These are phyloP conservation scores for Natator depressus DNA, from an alignment of 2,113 vertebrate species.

Conservation along the genomic window DNA sequence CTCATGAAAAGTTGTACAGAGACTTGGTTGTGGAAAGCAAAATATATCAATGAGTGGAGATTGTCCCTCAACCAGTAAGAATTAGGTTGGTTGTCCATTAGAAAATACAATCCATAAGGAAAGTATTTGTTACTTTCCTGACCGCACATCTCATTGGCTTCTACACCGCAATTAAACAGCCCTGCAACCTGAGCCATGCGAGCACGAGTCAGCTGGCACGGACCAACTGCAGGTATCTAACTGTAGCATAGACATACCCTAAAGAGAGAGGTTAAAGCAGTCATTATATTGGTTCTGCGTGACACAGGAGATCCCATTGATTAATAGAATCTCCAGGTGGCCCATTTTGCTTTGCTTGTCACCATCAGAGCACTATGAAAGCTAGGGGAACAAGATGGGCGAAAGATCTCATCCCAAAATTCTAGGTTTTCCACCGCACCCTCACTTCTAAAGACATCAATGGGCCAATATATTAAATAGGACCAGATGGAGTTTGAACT, in stretches of 20 bases:
- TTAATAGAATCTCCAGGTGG: accelerated
- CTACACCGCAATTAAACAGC: not conserved
- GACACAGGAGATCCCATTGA: not conserved
- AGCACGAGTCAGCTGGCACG: not conserved
- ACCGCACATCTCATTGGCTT: not conserved
- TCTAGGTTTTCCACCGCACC: not conserved
- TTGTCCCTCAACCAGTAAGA: too few species aligned
- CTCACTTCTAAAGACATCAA: not conserved
- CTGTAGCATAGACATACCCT: not conserved
- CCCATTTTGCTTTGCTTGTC: not conserved
- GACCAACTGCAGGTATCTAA: not conserved
- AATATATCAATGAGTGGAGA: too few species aligned
- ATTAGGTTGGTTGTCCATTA: too few species aligned
- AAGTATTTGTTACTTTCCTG: too few species aligned
- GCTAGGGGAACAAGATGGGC: not conserved
- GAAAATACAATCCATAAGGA: too few species aligned
- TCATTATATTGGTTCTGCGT: not conserved
- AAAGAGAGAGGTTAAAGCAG: not conserved
- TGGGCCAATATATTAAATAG: not conserved
- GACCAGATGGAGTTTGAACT: accelerated
- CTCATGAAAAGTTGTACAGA: too few species aligned
- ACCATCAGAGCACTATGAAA: not conserved
- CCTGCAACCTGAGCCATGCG: not conserved
- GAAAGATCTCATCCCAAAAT: not conserved
- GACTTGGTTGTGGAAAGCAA: too few species aligned